phyloP scores from a whole-genome alignment of 2,797 vertebrate species.

The Cyprinodon diabolis region DNA sequence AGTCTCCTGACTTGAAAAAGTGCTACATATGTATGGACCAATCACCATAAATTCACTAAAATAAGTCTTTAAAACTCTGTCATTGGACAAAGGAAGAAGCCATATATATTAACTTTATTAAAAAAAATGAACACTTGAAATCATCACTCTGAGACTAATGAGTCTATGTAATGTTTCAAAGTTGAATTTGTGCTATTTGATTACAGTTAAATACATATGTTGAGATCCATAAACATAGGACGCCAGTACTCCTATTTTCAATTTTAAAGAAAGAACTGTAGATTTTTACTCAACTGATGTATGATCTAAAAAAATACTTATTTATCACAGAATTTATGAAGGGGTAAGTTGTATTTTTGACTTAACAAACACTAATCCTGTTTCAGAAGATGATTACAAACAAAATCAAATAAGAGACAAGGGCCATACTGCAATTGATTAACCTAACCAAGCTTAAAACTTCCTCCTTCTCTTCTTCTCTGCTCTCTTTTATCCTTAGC shows the following conservation, averaged over 20 bases:
- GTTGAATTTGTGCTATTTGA: background rate
- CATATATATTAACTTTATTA: background rate
- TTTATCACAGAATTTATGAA: background rate
- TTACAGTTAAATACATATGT: background rate
- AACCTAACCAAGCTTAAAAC: conserved; percentile 48
- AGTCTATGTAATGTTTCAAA: background rate
- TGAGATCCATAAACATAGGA: background rate
- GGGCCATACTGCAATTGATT: conserved; percentile 33
- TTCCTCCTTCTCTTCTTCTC: conserved; percentile 46
- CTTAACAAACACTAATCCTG: background rate
- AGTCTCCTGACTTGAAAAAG: too few species aligned
- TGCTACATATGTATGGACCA: too few species aligned
- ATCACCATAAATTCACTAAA: too few species aligned
- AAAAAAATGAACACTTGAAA: too few species aligned
- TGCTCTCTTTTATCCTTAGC: conserved; percentile 76
- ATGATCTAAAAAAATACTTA: background rate
- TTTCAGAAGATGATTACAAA: conserved; percentile 20
- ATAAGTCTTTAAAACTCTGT: too few species aligned
- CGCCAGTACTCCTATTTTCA: background rate
- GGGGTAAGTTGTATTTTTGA: background rate
- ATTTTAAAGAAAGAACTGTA: background rate
- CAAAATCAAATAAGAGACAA: conserved; percentile 10
- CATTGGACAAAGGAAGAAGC: background rate
- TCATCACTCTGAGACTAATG: background rate
- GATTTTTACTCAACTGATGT: background rate